Evolutionary conservation across 2,797 vertebrate genomes (phyloP).

Genomic region (Sciaenops ocellatus): DNA sequence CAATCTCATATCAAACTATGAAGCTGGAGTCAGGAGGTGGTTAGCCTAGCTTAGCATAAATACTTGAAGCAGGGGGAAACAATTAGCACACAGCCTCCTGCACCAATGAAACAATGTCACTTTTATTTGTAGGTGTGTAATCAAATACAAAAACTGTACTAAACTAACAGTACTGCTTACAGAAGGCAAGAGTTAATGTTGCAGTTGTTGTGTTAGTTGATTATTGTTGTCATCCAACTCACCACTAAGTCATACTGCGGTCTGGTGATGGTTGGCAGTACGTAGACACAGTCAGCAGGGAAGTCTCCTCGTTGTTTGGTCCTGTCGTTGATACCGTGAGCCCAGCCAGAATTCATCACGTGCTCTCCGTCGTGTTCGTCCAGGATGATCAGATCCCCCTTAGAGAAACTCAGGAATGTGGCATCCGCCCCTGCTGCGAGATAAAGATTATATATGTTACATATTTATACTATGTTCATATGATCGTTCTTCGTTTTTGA

Average conservation of each 20-base stretch:
- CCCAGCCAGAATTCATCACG: slow-evolving; percentile 94
- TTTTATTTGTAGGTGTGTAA: too few species aligned
- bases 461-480: neutral
- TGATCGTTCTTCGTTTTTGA: neutral
- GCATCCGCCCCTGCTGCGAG: slow-evolving; percentile 89
- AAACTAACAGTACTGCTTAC: too few species aligned
- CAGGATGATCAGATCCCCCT: slow-evolving; percentile 94
- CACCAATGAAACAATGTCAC: too few species aligned
- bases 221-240: slow-evolving; percentile 42
- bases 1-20: neutral
- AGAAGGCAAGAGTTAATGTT: too few species aligned
- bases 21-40: neutral
- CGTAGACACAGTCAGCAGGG: slow-evolving; percentile 94
- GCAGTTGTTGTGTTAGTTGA: neutral
- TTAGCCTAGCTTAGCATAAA: slow-evolving; percentile 3
- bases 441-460: neutral
- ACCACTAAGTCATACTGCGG: slow-evolving; percentile 94
- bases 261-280: slow-evolving; percentile 92
- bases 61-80: neutral
- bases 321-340: slow-evolving; percentile 92
- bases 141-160: too few species aligned
- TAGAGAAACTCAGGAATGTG: slow-evolving; percentile 92
- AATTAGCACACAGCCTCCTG: neutral
- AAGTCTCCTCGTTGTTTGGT: slow-evolving; percentile 95
- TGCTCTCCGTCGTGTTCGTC: slow-evolving; percentile 94